A percentile compares a stretch with the other conserved stretches of the same genome.
phyloP scores from a whole-genome alignment of 2,888 invertebrate genomes.

The Pasiphila rectangulata region DNA sequence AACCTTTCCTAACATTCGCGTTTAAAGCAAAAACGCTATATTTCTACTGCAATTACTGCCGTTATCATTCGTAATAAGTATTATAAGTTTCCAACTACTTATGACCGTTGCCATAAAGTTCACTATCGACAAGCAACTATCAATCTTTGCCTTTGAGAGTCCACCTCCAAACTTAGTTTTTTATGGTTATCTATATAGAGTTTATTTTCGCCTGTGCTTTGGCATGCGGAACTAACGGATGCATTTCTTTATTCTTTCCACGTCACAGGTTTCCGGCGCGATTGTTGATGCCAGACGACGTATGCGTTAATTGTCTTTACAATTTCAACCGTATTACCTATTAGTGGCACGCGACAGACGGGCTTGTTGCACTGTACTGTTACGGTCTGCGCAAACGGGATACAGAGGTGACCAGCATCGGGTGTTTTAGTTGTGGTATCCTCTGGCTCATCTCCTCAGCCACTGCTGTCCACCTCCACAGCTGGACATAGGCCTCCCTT shows the following conservation, averaged over 20 bases:
- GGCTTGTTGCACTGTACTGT: too few species aligned
- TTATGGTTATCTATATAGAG: conserved; percentile 32
- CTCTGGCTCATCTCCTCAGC: too few species aligned
- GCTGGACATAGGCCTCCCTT: too few species aligned
- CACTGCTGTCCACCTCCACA: too few species aligned
- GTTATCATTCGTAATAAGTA: conserved; percentile 30
- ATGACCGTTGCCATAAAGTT: not conserved
- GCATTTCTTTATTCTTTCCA: conserved; percentile 57
- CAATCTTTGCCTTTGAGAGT: not conserved
- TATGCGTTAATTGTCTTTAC: conserved; percentile 57
- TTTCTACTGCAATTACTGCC: conserved; percentile 33
- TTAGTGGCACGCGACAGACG: conserved; percentile 44
- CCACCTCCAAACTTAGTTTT: conserved; percentile 9
- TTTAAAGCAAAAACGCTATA: conserved; percentile 29
- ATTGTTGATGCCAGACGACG: conserved; percentile 43
- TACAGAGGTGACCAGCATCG: too few species aligned
- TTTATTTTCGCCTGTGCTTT: conserved; percentile 28
- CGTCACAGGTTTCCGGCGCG: conserved; percentile 68
- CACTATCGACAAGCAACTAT: not conserved
- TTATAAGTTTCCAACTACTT: not conserved
- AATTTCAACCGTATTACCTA: conserved; percentile 39
- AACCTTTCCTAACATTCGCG: conserved; percentile 14
- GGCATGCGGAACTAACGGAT: conserved; percentile 69
- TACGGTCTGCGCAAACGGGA: too few species aligned
- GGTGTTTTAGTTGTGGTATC: too few species aligned